Conservation (phyloP, 2,888 invertebrate genomes). For the Lacanobia wlatinum region DNA sequence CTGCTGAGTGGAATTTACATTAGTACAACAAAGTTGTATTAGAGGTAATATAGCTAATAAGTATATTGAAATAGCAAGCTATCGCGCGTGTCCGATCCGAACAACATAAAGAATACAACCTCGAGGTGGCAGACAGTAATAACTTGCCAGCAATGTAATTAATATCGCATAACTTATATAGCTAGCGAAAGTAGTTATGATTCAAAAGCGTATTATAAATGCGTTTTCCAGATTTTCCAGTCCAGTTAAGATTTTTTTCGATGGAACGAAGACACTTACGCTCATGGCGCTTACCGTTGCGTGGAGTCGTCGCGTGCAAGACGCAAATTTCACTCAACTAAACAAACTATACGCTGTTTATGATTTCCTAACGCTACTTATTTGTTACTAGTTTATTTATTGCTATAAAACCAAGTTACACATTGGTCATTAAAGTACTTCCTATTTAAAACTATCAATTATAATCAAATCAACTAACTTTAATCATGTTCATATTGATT, state of each 20-base stretch:
- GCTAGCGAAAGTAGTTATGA: constrained; percentile 85
- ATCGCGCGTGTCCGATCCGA: constrained; percentile 63
- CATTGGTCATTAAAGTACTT: background rate
- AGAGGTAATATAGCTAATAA: constrained; percentile 36
- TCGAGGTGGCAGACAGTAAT: constrained; percentile 63
- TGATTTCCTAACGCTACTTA: constrained; percentile 62
- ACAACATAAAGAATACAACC: constrained; percentile 51
- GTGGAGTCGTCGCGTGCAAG: constrained; percentile 82
- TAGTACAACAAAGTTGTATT: constrained; percentile 61
- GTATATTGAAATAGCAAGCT: constrained; percentile 44
- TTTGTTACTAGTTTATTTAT: constrained; percentile 31
- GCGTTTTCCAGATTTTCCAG: constrained; percentile 85
- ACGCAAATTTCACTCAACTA: constrained; percentile 81
- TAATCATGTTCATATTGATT: background rate
- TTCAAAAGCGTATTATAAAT: constrained; percentile 82
- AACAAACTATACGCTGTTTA: constrained; percentile 56
- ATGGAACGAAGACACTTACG: constrained; percentile 80
- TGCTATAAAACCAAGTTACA: constrained; percentile 8
- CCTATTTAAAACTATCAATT: background rate
- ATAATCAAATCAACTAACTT: background rate
- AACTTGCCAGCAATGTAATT: constrained; percentile 76
- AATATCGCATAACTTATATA: constrained; percentile 78
- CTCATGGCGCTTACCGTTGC: constrained; percentile 82
- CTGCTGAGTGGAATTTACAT: constrained; percentile 50
- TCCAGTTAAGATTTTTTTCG: constrained; percentile 78